phyloP scores from a whole-genome alignment of 2,113 vertebrate species.

The Grantiella picta region DNA sequence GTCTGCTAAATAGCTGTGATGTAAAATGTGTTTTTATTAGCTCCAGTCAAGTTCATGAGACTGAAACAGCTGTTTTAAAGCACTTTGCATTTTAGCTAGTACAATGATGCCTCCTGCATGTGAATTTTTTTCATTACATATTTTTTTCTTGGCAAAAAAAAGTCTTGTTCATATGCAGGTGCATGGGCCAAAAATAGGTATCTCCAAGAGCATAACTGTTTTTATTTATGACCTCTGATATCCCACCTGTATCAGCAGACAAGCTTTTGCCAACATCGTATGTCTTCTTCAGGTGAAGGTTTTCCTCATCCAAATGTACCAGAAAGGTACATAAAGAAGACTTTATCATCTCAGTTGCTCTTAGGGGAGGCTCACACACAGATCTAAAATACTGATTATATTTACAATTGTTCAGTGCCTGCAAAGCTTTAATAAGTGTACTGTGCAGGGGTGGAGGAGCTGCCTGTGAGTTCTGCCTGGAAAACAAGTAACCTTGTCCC shows the following conservation, averaged over 20 bases:
- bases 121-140: background rate
- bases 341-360: background rate
- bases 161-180: background rate
- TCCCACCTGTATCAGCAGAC: background rate
- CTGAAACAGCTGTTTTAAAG: background rate
- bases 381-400: background rate
- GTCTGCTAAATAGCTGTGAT: background rate
- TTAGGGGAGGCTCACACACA: background rate
- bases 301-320: background rate
- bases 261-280: background rate
- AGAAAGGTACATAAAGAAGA: background rate
- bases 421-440: background rate
- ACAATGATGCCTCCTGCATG: background rate
- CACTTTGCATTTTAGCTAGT: background rate
- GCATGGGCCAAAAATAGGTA: background rate
- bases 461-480: background rate
- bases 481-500: background rate
- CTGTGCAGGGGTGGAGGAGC: background rate
- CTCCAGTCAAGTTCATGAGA: background rate
- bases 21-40: background rate
- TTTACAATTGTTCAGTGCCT: background rate
- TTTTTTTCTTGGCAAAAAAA: background rate
- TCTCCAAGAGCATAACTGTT: background rate
- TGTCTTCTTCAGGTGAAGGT: background rate
- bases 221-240: background rate